These are phyloP conservation scores for Archips crataeganus DNA, from an alignment of 2,888 invertebrate genomes.

Conservation along the genomic window DNA sequence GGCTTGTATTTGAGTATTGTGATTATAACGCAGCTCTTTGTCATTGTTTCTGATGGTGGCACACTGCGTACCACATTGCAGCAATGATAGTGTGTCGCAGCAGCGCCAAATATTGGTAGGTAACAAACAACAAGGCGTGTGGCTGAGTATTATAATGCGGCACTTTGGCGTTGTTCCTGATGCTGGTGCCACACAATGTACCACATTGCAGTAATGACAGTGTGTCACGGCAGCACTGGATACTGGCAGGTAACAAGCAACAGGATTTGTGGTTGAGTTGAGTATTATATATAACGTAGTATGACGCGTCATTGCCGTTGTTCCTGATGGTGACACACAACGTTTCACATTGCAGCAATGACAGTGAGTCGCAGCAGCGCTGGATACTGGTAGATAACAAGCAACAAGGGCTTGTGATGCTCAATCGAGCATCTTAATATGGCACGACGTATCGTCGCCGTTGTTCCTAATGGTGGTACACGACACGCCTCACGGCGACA, in stretches of 20 bases:
- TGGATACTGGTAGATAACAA: too few relatives aligned
- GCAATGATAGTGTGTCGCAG: too few relatives aligned
- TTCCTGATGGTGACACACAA: constrained; percentile 87
- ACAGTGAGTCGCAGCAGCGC: too few relatives aligned
- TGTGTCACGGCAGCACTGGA: constrained; percentile 87
- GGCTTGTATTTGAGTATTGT: neutral
- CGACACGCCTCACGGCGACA: constrained; percentile 90
- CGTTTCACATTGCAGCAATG: too few relatives aligned
- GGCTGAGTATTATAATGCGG: constrained; percentile 34
- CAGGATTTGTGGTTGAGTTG: neutral
- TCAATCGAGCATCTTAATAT: too few relatives aligned
- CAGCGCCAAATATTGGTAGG: too few relatives aligned
- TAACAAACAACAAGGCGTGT: too few relatives aligned
- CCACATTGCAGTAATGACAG: constrained; percentile 91
- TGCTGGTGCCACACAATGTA: constrained; percentile 92
- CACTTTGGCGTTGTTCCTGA: constrained; percentile 91
- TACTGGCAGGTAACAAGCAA: constrained; percentile 88
- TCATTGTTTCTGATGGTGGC: constrained; percentile 79
- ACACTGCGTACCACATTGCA: constrained; percentile 68
- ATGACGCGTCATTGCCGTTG: constrained; percentile 56
- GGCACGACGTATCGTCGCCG: too few relatives aligned
- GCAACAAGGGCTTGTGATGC: too few relatives aligned
- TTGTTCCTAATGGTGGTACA: constrained; percentile 93
- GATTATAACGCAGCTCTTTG: neutral
- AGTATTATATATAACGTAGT: neutral